Conservation (phyloP, 64 coral and sea anemone species). For the Stichodactyla mertensii region DNA sequence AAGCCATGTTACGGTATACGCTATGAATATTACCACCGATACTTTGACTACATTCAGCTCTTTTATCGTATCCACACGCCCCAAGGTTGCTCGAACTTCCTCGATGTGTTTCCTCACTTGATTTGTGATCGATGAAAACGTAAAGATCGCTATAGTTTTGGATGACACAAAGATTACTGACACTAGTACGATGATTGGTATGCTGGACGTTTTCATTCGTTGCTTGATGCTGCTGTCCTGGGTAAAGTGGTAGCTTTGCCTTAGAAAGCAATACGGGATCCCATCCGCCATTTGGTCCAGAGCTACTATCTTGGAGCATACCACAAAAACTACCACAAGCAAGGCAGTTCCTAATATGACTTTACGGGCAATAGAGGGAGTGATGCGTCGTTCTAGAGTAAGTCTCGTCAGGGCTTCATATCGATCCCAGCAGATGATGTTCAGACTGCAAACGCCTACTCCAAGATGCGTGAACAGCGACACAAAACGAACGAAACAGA, state of each 20-base stretch:
- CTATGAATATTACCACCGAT: not conserved
- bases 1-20: not conserved
- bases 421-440: constrained; percentile 5
- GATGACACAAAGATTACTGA: not conserved
- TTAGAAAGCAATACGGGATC: not conserved
- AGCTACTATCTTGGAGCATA: not conserved
- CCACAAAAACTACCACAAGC: not conserved
- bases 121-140: not conserved
- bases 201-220: not conserved
- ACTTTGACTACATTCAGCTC: not conserved
- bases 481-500: not conserved
- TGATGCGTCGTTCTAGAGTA: not conserved
- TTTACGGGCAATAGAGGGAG: not conserved
- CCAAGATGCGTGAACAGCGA: not conserved
- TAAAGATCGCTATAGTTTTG: not conserved
- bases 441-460: not conserved
- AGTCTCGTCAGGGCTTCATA: not conserved
- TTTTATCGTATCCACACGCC: not conserved
- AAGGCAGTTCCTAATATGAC: not conserved
- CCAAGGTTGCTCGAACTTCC: not conserved
- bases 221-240: not conserved
- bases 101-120: not conserved
- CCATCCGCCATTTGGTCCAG: not conserved
- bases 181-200: not conserved
- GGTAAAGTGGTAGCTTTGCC: not conserved